Evolutionary conservation across 1,140 invertebrate species (phyloP), one percentile per base, ranked within the genome.

Genomic region (Phymastichus coffea): DNA sequence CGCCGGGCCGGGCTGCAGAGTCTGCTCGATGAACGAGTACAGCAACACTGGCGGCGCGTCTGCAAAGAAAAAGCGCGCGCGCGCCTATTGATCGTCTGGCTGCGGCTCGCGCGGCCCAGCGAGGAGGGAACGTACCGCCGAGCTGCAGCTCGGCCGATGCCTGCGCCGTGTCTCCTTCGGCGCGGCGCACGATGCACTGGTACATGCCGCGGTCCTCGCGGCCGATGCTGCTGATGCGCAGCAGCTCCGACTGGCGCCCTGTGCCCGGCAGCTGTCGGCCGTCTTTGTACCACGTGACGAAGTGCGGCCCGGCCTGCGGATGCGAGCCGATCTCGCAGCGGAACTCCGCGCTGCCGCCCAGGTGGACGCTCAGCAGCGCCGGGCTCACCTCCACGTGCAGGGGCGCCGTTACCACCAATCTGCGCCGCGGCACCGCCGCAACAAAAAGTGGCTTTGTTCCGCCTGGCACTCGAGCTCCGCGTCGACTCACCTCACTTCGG

Each of bases 151-250:
- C 89, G 0, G 88, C 88, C 0, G 90, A 84, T 12, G 88, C 91
- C 73, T 94, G 91, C 15, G 88, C 88, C 2, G 87, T 89, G 65
- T 92, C 89, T 8, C 87, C 85, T 64, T 91, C 88, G 19, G 87
- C 84, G 54, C 87, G 76, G 52, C 85, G 82, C 1, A 91, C 90
- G 61, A 94, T 83, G 71, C 91, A 93, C 69, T 92, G 90, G 76
- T 93, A 94, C 88, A 94, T 93, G 58, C 92, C 92, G 63, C 88
- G 80, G 75, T 91, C 89, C 66, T 90, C 87, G 64, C 88, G 78
- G 66, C 86, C 85, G 54, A 92, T 89, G 58, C 87, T 82, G 56
- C 84, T 83, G 40, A 88, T 80, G 30, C 84, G 79, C 22, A 92
- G 68, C 33, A 85, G 82, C 66, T 89, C 87, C 25, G 82, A 82